A percentile compares a stretch with the other conserved stretches of the same genome.
Conservation (phyloP, 2,113 vertebrate genomes). For the Globicephala melas region DNA sequence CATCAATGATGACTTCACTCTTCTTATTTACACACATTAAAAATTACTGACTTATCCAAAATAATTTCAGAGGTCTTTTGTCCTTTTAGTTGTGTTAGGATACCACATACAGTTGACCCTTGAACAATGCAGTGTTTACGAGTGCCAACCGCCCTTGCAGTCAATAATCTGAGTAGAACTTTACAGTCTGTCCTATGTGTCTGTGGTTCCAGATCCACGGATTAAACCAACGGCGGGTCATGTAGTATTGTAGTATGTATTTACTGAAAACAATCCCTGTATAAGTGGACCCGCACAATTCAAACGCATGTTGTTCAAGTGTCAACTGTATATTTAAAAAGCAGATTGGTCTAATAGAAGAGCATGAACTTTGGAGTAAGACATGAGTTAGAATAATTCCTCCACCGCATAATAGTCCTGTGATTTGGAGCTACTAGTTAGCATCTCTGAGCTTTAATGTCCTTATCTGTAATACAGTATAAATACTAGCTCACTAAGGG, state of each 20-base stretch:
- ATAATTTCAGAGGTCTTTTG: neutral
- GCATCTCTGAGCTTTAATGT: neutral
- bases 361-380: neutral
- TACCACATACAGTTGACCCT: neutral
- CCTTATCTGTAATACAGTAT: neutral
- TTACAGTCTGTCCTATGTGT: neutral
- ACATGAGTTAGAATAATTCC: neutral
- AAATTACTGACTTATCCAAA: neutral
- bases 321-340: neutral
- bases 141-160: neutral
- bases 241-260: neutral
- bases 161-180: neutral
- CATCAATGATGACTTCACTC: neutral
- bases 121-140: neutral
- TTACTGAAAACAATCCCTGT: neutral
- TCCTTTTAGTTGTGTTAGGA: neutral
- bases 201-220: neutral
- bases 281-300: neutral
- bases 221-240: accelerated
- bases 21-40: neutral
- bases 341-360: neutral
- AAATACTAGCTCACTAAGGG: neutral
- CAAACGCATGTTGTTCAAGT: neutral
- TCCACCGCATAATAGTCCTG: neutral
- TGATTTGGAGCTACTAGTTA: neutral